Evolutionary conservation across 2,113 vertebrate species (phyloP).

Genomic region (Oxyruncus cristatus): DNA sequence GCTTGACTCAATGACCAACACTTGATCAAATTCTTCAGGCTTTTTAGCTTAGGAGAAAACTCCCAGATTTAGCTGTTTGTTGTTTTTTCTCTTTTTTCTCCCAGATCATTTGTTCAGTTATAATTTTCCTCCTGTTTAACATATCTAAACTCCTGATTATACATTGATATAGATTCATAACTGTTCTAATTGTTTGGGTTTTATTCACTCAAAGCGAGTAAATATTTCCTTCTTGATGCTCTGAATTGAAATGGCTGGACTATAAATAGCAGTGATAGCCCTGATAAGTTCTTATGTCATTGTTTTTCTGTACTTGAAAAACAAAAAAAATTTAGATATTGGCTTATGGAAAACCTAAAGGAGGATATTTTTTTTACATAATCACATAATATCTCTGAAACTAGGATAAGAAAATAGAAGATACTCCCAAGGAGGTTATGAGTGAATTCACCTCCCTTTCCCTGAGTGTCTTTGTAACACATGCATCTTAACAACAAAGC

Average conservation of each 20-base stretch:
- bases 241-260: background rate
- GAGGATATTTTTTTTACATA: constrained; percentile 6
- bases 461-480: background rate
- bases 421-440: background rate
- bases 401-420: constrained; percentile 21
- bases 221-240: background rate
- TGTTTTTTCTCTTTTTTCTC: background rate
- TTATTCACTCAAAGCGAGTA: background rate
- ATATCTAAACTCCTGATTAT: background rate
- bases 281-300: background rate
- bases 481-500: background rate
- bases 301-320: background rate
- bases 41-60: background rate
- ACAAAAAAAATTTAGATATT: background rate
- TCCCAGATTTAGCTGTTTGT: background rate
- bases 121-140: background rate
- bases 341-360: background rate
- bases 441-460: background rate
- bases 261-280: background rate
- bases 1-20: background rate
- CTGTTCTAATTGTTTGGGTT: background rate
- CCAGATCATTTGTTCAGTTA: background rate
- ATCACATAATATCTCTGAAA: constrained; percentile 35
- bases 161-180: background rate
- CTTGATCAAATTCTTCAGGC: background rate